Base-by-base conservation (phyloP, 2,797 vertebrate species). In the Bradypus variegatus region DNA sequence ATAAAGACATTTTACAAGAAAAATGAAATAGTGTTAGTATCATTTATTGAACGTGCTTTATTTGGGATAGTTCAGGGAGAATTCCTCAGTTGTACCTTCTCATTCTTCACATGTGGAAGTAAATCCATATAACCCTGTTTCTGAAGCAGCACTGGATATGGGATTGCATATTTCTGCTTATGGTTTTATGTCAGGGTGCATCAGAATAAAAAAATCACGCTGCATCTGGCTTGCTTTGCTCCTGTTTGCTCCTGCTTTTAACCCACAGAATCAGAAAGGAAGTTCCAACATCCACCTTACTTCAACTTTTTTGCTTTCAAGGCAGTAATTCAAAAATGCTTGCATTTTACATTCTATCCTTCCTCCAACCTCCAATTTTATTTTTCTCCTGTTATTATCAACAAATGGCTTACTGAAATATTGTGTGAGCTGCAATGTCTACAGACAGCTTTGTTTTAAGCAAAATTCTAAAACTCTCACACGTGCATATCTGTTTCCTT, bases 391-490 rank as follows among this genome's bases (percentile, higher is more conserved):
- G n/a, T 77, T 92, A 62, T 82, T 75, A 72, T 85, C n/a, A 70
- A 90, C 29, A 86, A 86, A 88, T 72, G 62, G n/a, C 45, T 88
- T 80, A 69, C 12, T 85, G 79, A 93, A 93, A 88, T 89, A 76
- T 81, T 92, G 84, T 86, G 25, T 81, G 55, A 48, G 45, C 53
- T 29, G 38, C 15, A 80, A 69, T 72, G 65, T 87, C 77, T 90
- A 53, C 41, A 90, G 58, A 78, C 31, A 84, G 89, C 53, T 91
- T 90, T 93, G 33, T 93, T 95, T 82, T 36, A 90, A 82, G 12
- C 64, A 65, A 48, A 86, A 86, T 64, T 81, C 41, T 75, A 53
- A 83, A 91, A 77, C 7, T 88, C 38, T 89, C 36, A 84, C 33
- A 33, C 15, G 38, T 50, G 7, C 1, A 60, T 29, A 67, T 73